Evolutionary conservation across 2,888 invertebrate genomes (phyloP).

Genomic region (Eurytoma californica): DNA sequence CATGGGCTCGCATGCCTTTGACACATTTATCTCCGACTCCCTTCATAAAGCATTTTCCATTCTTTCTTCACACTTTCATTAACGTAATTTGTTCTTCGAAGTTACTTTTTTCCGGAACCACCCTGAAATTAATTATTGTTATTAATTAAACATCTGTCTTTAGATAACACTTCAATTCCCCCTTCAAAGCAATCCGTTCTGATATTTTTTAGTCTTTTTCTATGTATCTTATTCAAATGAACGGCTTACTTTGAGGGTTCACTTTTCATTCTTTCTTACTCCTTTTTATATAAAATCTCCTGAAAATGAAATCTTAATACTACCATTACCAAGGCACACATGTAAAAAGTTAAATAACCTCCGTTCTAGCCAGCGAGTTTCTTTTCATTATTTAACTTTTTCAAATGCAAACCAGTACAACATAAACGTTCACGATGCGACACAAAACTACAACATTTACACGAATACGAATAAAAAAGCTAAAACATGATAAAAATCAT

Average conservation of each 20-base stretch:
- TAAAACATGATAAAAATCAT: too few species aligned
- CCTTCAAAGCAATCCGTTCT: background rate
- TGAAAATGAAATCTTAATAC: constrained; percentile 3
- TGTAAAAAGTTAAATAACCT: too few species aligned
- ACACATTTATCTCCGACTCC: constrained; percentile 61
- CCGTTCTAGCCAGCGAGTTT: too few species aligned
- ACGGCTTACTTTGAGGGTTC: too few species aligned
- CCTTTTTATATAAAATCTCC: too few species aligned
- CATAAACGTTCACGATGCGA: constrained; percentile 23
- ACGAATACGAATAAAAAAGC: constrained; percentile 21
- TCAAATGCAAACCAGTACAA: constrained; percentile 15
- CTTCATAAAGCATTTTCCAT: constrained; percentile 40
- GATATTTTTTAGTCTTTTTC: background rate
- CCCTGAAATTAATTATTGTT: constrained; percentile 72
- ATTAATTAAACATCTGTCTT: constrained; percentile 11
- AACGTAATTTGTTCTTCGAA: constrained; percentile 68
- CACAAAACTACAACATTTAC: constrained; percentile 27
- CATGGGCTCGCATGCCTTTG: constrained; percentile 63
- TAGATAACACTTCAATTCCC: background rate
- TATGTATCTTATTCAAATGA: background rate
- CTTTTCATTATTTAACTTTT: constrained; percentile 28
- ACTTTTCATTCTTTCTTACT: too few species aligned
- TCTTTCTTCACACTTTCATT: constrained; percentile 56
- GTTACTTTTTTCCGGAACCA: constrained; percentile 79
- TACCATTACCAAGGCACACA: background rate